phyloP scores from a whole-genome alignment of 2,797 vertebrate genomes.

The Ceyx erithaca region DNA sequence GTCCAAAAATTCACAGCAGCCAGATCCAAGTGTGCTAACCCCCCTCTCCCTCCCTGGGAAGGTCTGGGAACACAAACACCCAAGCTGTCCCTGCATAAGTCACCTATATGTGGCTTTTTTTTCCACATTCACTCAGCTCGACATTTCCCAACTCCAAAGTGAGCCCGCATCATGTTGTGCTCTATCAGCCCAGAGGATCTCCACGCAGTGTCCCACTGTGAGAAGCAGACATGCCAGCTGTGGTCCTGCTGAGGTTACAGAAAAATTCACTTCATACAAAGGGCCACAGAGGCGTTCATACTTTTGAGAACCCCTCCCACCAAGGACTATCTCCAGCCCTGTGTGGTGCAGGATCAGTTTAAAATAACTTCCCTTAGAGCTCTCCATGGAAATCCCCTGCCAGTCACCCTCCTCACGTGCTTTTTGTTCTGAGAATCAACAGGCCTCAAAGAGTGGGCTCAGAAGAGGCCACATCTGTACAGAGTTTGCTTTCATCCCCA shows the following conservation, averaged over 20 bases:
- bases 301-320: neutral
- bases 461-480: conserved; percentile 64
- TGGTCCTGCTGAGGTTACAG: neutral
- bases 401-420: conserved; percentile 39
- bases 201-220: neutral
- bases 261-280: neutral
- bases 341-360: conserved; percentile 2
- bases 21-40: neutral
- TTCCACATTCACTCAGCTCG: neutral
- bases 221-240: neutral
- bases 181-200: neutral
- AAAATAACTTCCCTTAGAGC: conserved; percentile 20
- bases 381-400: conserved; percentile 4
- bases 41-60: neutral
- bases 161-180: neutral
- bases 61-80: neutral
- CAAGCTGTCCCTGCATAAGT: neutral
- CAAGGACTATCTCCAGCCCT: neutral
- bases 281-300: neutral
- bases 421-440: conserved; percentile 58
- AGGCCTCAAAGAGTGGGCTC: conserved; percentile 33
- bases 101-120: neutral
- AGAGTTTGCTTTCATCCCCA: conserved; percentile 65
- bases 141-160: neutral
- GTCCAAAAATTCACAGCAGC: neutral